Conservation (phyloP, 2,113 vertebrate genomes). For the Hystrix cristata region DNA sequence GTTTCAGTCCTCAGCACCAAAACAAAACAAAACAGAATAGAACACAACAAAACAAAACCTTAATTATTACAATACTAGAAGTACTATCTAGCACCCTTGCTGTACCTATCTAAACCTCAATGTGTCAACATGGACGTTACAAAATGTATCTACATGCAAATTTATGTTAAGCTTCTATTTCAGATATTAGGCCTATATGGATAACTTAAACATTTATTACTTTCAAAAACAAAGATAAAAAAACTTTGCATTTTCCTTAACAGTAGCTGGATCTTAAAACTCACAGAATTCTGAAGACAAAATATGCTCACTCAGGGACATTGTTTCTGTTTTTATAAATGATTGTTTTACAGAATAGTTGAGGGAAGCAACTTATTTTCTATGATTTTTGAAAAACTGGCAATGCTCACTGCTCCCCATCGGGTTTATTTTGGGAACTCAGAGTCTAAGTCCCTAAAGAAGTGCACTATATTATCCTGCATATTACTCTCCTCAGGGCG, state of each 20-base stretch:
- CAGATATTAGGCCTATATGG: neutral
- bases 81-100: neutral
- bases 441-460: conserved; percentile 30
- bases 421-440: conserved; percentile 45
- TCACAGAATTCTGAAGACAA: conserved; percentile 27
- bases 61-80: neutral
- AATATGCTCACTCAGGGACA: neutral
- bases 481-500: conserved; percentile 7
- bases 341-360: conserved; percentile 2
- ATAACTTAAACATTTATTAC: neutral
- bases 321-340: neutral
- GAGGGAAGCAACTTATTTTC: conserved; percentile 50
- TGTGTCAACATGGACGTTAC: neutral
- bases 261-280: neutral
- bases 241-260: neutral
- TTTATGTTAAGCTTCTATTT: neutral
- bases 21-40: neutral
- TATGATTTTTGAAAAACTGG: conserved; percentile 24
- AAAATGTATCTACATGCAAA: neutral
- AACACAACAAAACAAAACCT: neutral
- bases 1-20: neutral
- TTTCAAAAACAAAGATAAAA: neutral
- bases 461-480: neutral
- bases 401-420: neutral
- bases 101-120: neutral